phyloP scores from a whole-genome alignment of 2,113 vertebrate genomes.

The Hassar affinis region DNA sequence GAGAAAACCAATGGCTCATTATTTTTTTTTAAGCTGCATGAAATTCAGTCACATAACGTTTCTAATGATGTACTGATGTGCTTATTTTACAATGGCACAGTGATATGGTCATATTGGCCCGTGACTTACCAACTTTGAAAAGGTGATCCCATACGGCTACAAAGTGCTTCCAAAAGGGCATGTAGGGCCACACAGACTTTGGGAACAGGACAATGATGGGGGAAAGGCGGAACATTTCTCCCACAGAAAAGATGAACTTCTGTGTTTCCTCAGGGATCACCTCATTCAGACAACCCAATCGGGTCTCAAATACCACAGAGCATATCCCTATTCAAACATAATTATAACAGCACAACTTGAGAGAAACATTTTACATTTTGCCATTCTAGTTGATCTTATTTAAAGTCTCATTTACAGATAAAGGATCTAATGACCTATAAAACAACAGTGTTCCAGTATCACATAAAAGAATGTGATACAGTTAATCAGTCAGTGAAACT shows the following conservation, averaged over 20 bases:
- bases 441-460: neutral
- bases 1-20: neutral
- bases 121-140: constrained; percentile 71
- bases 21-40: too few species aligned
- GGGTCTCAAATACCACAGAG: constrained; percentile 73
- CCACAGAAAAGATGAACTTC: constrained; percentile 74
- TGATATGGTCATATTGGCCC: constrained; percentile 3
- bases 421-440: neutral
- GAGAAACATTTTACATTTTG: neutral
- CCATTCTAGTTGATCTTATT: neutral
- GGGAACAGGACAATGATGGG: constrained; percentile 70
- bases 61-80: neutral
- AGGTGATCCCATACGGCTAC: constrained; percentile 72
- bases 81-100: neutral
- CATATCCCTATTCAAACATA: constrained; percentile 64
- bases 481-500: neutral
- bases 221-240: constrained; percentile 74
- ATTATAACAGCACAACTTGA: neutral
- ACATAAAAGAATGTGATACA: neutral
- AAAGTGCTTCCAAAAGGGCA: constrained; percentile 73
- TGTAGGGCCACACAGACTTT: constrained; percentile 66
- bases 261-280: constrained; percentile 70
- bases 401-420: neutral
- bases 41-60: neutral
- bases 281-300: constrained; percentile 74